Conservation (phyloP, 2,797 vertebrate species). For the Rhynchotus rufescens region DNA sequence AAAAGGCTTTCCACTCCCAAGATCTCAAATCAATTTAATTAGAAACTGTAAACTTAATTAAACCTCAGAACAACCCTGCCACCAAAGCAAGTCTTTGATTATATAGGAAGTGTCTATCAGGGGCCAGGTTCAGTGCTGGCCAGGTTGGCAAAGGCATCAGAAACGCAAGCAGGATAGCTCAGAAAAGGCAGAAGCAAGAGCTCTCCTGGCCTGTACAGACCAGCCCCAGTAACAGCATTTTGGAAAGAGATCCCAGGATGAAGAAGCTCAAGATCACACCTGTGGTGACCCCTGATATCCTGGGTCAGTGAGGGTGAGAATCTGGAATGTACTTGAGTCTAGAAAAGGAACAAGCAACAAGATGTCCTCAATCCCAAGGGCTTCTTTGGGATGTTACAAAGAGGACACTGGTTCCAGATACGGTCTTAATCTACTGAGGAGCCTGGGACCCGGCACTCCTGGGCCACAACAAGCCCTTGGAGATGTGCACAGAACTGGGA, state of each 20-base stretch:
- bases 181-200: neutral
- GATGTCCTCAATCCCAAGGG: neutral
- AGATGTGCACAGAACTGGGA: neutral
- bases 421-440: neutral
- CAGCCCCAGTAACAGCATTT: neutral
- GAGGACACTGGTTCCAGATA: neutral
- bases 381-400: neutral
- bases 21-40: conserved; percentile 47
- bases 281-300: neutral
- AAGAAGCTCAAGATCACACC: neutral
- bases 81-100: neutral
- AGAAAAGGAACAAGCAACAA: neutral
- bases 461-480: neutral
- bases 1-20: neutral
- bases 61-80: neutral
- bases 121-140: neutral
- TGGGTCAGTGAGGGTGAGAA: neutral
- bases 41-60: conserved; percentile 32
- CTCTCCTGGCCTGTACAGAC: accelerated
- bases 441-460: neutral
- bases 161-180: neutral
- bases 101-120: neutral
- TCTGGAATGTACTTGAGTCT: neutral
- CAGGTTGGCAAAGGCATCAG: neutral
- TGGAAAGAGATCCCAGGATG: neutral